Conservation (phyloP, 2,888 invertebrate genomes). For the Lasius platythorax region DNA sequence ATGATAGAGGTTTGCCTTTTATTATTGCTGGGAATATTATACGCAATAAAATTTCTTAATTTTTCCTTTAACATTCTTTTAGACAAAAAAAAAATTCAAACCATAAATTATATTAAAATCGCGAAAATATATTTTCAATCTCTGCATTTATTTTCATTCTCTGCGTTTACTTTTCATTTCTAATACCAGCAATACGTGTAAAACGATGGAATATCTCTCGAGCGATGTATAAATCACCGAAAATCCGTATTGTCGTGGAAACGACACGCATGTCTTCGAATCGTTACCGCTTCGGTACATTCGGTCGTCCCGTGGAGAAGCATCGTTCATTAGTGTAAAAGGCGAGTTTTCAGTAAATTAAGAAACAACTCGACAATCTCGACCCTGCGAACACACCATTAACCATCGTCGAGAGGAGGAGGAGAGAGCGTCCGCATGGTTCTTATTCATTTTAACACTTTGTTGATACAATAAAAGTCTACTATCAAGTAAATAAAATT, state of each 20-base stretch:
- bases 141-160: background rate
- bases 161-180: conserved; percentile 1
- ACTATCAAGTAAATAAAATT: conserved; percentile 62
- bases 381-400: conserved; percentile 35
- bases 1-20: background rate
- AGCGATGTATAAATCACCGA: background rate
- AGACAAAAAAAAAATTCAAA: background rate
- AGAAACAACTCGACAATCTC: conserved; percentile 42
- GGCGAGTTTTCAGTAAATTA: conserved; percentile 29
- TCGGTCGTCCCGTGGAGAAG: background rate
- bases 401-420: conserved; percentile 48
- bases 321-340: conserved; percentile 42
- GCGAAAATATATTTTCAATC: background rate
- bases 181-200: background rate
- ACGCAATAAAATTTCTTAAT: background rate
- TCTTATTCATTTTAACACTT: conserved; percentile 74
- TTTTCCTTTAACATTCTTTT: background rate
- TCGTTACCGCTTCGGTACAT: conserved; percentile 20
- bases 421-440: conserved; percentile 34
- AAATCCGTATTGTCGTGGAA: conserved; percentile 24
- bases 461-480: conserved; percentile 63
- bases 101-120: background rate
- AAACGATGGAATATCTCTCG: conserved; percentile 18
- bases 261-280: conserved; percentile 19
- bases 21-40: background rate